phyloP scores from a whole-genome alignment of 1,140 invertebrate species.

The Argopecten irradians region DNA sequence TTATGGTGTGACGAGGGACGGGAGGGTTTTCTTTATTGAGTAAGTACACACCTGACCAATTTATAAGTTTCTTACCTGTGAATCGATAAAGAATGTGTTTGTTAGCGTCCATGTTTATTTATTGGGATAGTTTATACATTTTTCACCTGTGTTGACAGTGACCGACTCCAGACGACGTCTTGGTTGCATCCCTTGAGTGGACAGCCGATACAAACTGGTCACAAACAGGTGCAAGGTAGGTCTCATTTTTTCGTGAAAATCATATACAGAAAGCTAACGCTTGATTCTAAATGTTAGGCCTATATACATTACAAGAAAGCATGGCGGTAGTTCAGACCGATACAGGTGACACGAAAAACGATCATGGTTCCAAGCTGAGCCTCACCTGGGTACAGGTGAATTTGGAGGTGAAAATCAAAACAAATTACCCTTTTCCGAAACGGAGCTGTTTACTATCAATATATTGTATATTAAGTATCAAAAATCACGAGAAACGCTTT shows the following conservation, averaged over 20 bases:
- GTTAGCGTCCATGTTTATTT: conserved; percentile 31
- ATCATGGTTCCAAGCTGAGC: neutral
- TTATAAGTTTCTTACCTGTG: conserved; percentile 34
- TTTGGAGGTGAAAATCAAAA: neutral
- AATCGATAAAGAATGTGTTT: conserved; percentile 15
- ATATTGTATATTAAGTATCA: neutral
- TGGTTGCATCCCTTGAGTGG: conserved; percentile 70
- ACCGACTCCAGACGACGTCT: conserved; percentile 62
- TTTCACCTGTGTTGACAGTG: conserved; percentile 61
- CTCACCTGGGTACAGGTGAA: conserved; percentile 13
- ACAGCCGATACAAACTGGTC: conserved; percentile 63
- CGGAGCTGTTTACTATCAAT: neutral
- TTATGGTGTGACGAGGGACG: conserved; percentile 70
- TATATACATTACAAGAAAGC: neutral
- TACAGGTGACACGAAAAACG: neutral
- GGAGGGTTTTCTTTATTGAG: conserved; percentile 74
- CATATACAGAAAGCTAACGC: too few species aligned
- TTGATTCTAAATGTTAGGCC: too few species aligned
- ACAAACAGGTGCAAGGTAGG: conserved; percentile 57
- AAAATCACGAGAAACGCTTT: neutral
- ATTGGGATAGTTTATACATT: neutral
- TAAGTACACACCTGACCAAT: conserved; percentile 54
- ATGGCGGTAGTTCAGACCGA: neutral
- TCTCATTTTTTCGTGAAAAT: too few species aligned
- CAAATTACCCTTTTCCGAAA: neutral